phyloP scores from a whole-genome alignment of 92 coral and sea anemone genomes.

The Heteractis magnifica region DNA sequence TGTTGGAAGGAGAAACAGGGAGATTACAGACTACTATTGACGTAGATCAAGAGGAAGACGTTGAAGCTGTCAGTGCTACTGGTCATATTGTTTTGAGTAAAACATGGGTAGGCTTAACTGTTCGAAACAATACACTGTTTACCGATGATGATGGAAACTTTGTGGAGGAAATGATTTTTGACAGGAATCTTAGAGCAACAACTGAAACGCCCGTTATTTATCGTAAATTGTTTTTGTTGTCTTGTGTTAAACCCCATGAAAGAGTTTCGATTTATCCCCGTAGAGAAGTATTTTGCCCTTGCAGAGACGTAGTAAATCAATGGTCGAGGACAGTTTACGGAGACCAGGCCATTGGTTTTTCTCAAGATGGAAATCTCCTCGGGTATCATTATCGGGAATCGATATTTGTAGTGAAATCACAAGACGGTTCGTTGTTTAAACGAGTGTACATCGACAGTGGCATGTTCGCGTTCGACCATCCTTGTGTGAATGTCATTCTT shows the following conservation, averaged over 20 bases:
- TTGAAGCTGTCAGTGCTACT: not conserved
- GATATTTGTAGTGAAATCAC: not conserved
- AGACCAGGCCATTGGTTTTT: not conserved
- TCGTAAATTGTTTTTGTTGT: not conserved
- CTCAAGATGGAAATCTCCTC: not conserved
- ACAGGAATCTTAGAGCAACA: too few species aligned
- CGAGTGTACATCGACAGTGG: not conserved
- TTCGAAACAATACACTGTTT: not conserved
- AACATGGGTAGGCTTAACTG: not conserved
- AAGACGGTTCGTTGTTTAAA: not conserved
- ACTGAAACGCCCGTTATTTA: too few species aligned
- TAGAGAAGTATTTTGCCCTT: not conserved
- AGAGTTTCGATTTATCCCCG: not conserved
- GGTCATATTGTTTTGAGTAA: not conserved
- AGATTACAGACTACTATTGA: not conserved
- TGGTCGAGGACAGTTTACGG: not conserved
- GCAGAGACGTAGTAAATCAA: not conserved
- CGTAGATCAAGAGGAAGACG: not conserved
- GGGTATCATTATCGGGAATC: not conserved
- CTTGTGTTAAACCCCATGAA: not conserved
- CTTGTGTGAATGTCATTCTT: not conserved
- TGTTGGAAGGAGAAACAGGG: constrained; percentile 11
- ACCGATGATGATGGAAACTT: not conserved
- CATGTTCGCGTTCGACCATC: not conserved
- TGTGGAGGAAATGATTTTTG: not conserved